A percentile compares a stretch with the other conserved stretches of the same genome.
Conservation (phyloP, 2,797 vertebrate species). For the Rhinichthys osculus region DNA sequence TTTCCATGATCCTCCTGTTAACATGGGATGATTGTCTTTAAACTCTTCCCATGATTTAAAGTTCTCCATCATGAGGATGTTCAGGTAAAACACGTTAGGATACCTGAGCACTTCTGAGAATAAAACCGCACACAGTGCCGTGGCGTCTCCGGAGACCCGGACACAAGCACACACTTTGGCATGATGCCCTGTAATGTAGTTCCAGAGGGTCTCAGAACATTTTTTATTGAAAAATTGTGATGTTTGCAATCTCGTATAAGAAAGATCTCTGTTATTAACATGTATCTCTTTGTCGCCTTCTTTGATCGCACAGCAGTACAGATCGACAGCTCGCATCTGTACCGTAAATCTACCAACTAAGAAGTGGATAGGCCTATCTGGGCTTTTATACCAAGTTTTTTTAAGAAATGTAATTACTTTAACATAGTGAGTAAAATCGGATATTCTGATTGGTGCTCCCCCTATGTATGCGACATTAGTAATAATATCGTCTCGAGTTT, state of each 20-base stretch:
- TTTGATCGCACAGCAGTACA: neutral
- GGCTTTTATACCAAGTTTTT: accelerated
- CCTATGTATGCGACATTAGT: too few species aligned
- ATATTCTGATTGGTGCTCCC: too few species aligned
- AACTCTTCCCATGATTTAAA: conserved; percentile 8
- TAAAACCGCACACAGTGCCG: neutral
- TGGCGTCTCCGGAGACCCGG: too few species aligned
- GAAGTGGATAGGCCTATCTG: too few species aligned
- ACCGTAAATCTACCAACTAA: too few species aligned
- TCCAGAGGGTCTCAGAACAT: neutral
- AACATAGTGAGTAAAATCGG: too few species aligned
- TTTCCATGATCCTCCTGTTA: conserved; percentile 33
- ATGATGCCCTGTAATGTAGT: too few species aligned
- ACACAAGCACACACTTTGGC: too few species aligned
- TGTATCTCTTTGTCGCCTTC: neutral
- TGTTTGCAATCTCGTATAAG: neutral
- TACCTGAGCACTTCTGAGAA: conserved; percentile 38
- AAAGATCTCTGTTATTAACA: neutral
- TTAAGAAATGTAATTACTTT: accelerated
- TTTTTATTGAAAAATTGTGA: neutral
- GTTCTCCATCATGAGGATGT: conserved; percentile 1
- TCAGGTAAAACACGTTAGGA: conserved; percentile 26
- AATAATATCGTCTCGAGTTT: too few species aligned
- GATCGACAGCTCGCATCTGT: neutral
- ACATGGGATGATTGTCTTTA: neutral